Evolutionary conservation across 2,113 vertebrate species (phyloP).

Genomic region (Syngnathus floridae): DNA sequence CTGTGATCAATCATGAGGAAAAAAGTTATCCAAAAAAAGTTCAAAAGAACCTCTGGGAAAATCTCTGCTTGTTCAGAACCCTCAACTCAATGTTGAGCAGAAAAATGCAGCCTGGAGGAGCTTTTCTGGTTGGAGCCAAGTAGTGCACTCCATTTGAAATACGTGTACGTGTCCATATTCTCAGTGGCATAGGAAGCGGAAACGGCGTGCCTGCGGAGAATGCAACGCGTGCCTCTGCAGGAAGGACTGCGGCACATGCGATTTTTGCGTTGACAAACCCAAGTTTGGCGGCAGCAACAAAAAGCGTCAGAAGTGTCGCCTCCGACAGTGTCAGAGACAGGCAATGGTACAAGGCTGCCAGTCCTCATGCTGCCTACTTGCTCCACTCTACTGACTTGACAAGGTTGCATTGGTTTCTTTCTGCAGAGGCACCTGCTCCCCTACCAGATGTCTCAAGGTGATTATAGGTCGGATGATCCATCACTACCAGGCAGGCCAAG

Average conservation of each 20-base stretch:
- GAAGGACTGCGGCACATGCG: conserved; percentile 81
- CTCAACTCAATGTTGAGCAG: neutral
- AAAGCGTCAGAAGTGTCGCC: conserved; percentile 85
- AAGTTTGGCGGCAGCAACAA: conserved; percentile 88
- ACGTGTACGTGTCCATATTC: conserved; percentile 4
- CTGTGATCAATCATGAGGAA: neutral
- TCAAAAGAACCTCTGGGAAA: neutral
- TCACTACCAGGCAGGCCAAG: conserved; percentile 41
- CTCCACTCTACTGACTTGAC: neutral
- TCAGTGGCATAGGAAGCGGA: conserved; percentile 64
- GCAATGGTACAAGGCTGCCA: conserved; percentile 72
- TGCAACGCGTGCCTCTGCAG: conserved; percentile 79
- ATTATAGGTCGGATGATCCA: conserved; percentile 34
- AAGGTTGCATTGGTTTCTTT: conserved; percentile 12
- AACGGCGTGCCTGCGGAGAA: conserved; percentile 76
- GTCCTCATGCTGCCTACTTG: too few relatives aligned
- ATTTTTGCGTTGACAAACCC: conserved; percentile 86
- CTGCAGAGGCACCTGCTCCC: conserved; percentile 71
- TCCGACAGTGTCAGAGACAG: conserved; percentile 80
- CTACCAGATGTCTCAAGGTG: conserved; percentile 53
- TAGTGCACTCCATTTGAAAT: neutral
- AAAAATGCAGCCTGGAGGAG: neutral
- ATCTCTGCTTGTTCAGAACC: neutral
- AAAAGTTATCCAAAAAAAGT: neutral
- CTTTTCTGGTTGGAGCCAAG: neutral